Percentiles rank a stretch among this genome's conserved stretches.
Evolutionary conservation across 2,113 vertebrate species (phyloP).

Genomic region (Elachura formosa): DNA sequence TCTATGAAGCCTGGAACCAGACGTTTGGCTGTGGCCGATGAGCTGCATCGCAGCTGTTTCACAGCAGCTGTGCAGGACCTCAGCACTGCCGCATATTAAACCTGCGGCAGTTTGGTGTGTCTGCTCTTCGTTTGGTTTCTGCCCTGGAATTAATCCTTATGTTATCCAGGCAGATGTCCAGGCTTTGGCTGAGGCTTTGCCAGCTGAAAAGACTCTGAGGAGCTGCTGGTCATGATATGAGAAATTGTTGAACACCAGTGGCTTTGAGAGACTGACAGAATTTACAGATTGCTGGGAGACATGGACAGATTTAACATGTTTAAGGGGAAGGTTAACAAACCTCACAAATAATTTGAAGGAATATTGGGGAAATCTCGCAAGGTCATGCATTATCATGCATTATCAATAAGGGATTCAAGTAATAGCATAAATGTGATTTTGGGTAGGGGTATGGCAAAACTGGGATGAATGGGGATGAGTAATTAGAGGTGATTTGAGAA

Average conservation of each 20-base stretch:
- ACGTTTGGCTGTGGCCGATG: constrained; percentile 90
- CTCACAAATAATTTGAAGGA: background rate
- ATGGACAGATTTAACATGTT: background rate
- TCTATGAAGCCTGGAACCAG: constrained; percentile 91
- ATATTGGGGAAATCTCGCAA: background rate
- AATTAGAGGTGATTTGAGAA: background rate
- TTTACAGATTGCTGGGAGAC: background rate
- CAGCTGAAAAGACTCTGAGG: background rate
- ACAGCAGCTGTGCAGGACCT: no score
- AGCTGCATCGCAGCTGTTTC: background rate
- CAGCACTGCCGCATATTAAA: rapidly evolving
- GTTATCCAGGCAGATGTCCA: background rate
- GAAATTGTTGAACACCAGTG: background rate
- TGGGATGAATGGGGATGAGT: background rate
- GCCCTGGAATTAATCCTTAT: background rate
- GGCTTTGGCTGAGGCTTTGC: background rate
- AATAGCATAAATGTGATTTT: background rate
- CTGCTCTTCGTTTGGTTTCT: background rate
- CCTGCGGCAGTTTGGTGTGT: background rate
- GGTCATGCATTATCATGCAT: background rate
- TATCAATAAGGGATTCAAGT: background rate
- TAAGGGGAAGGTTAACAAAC: background rate
- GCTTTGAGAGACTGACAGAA: background rate
- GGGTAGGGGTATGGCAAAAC: background rate
- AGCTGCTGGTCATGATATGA: background rate